Base-by-base conservation (phyloP, 2,797 vertebrate species). In the Balearica regulorum region DNA sequence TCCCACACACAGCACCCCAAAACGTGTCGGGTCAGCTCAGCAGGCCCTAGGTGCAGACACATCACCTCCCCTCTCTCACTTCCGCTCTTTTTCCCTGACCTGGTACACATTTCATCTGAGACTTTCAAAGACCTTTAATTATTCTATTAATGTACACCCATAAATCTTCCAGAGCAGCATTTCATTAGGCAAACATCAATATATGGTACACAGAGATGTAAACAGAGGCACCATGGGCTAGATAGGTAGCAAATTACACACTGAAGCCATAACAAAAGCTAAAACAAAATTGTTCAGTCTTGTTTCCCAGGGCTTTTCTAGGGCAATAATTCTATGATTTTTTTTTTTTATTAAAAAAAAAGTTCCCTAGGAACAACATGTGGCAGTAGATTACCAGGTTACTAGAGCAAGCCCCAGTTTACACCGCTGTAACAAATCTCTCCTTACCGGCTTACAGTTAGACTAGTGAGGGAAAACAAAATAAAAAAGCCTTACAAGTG, bases 141-240 rank as follows among this genome's bases (percentile, higher is more conserved):
- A 91, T 88, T 92, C 92, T 69, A 80, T 93, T 91, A 94, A 95
- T 90, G 93, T 25, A 39, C 4, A 3, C 14, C 82, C 90, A 86
- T 95, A 91, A 94, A 91, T 96, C 87, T 90, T 93, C 61, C 54
- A 3, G 71, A 89, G 79, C 53, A 81, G 78, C 87, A 53, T 95
- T 96, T 95, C 94, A 93, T 96, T 92, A 96, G 49, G 61, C 94
- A 91, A 91, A 87, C 89, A 54, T 90, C 89, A 83, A 68, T 80
- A 48, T 19, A 60, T 3, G 9, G 68, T 33, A 13, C 49, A 16
- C 73, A 43, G 73, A 93, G 70, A 93, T 37, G 70, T 65, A 90
- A 90, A 89, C 60, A 68, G 60, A 69, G 37, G n/a, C 64, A 39
- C 22, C 20, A 5, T 49, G 51, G 55, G 35, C 62, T 41, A 4